Evolutionary conservation across 2,888 invertebrate species (phyloP).

Genomic region (Globia sparganii): DNA sequence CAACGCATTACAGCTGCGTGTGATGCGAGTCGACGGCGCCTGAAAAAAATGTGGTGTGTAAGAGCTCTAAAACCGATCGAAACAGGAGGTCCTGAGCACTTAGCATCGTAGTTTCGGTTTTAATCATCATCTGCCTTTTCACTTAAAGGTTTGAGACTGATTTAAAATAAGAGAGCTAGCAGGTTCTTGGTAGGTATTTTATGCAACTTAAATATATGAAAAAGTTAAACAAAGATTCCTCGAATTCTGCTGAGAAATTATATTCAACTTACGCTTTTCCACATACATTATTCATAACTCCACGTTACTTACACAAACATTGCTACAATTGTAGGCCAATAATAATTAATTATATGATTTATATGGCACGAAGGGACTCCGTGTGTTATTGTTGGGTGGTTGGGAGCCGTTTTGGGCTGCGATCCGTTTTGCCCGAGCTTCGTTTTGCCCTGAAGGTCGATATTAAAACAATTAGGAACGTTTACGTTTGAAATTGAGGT

Average conservation of each 20-base stretch:
- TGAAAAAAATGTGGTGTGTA: too few relatives aligned
- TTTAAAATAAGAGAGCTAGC: not conserved
- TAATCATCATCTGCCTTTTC: too few relatives aligned
- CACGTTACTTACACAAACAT: slow-evolving; percentile 33
- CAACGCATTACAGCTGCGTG: too few relatives aligned
- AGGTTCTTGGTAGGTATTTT: not conserved
- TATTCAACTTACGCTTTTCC: not conserved
- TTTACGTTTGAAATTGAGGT: slow-evolving; percentile 48
- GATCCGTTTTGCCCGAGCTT: slow-evolving; percentile 24
- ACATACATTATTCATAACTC: slow-evolving; percentile 38
- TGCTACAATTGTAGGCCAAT: slow-evolving; percentile 61
- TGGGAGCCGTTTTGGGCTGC: slow-evolving; percentile 16
- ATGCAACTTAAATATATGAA: not conserved
- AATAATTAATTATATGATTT: slow-evolving; percentile 74
- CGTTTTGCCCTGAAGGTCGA: slow-evolving; percentile 35
- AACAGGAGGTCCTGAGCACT: too few relatives aligned
- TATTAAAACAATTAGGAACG: slow-evolving; percentile 50
- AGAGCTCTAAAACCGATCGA: too few relatives aligned
- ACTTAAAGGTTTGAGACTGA: not conserved
- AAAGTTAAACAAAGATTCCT: not conserved
- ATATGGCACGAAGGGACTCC: slow-evolving; percentile 59
- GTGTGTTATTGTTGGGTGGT: slow-evolving; percentile 53
- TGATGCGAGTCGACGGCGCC: too few relatives aligned
- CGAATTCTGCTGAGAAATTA: not conserved
- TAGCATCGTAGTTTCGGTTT: too few relatives aligned